Evolutionary conservation across 2,888 invertebrate genomes (phyloP), one percentile per base, ranked within the genome.

Genomic region (Micoletzkya japonica): DNA sequence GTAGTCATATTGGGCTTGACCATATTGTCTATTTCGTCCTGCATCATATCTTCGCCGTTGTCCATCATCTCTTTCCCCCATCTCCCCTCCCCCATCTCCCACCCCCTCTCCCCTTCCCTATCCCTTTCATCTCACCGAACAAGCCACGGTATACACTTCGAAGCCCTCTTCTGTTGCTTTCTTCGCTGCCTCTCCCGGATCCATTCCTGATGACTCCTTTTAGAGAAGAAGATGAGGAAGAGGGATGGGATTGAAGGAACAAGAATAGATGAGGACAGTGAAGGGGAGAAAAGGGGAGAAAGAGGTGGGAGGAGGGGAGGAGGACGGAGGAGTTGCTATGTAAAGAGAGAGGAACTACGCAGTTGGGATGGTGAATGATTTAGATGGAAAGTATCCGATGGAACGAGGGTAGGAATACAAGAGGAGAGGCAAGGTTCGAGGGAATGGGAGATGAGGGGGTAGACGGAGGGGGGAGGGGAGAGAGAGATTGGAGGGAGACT

Each of bases 91-190:
- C 10, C 26, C 26, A 44, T 10, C 20, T 14, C 44, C 63, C 58
- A 60, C 63, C 6, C 58, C 17, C 24, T 58, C 32, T 30, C 71
- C n/a, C 2, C 30, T 24, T 14, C 44, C 14, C 30, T 34, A 28
- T 14, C 34, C 10, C 39, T 7, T 34, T n/a, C 10, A 54, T n/a
- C 73, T 64, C 52, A 77, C 77, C 71, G 73, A 73, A 59, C 77
- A 77, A 26, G 80, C 82, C 20, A 84, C 78, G n/a, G 82, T 73
- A 67, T 75, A 81, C 61, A 84, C 71, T 56, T 79, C 78, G 70
- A 83, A 84, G 7, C 82, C 83, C 24, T 74, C 75, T 10, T 71
- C 76, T 7, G 70, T 57, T 7, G 84, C 84, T 32, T 77, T 75
- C 60, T 74, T 73, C 0, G 81, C 77, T 39, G 74, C 72, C 20